Conservation (phyloP, 2,888 invertebrate species). For the Scaptomyza tumidula region DNA sequence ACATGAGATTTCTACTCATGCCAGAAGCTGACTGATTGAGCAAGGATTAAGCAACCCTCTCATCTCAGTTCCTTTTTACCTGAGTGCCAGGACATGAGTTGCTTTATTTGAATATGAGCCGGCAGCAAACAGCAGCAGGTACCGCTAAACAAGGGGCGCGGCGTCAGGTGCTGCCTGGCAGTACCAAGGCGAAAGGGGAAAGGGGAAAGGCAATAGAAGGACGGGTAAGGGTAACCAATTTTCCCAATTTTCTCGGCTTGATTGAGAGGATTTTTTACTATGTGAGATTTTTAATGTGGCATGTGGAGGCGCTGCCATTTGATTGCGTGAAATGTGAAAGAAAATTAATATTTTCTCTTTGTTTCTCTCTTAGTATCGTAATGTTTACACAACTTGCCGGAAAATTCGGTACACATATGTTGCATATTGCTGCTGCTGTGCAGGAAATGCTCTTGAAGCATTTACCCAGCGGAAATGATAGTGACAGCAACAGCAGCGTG, state of each 20-base stretch:
- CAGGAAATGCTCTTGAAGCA: slow-evolving; percentile 60
- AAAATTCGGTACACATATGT: slow-evolving; percentile 51
- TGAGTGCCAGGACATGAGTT: slow-evolving; percentile 61
- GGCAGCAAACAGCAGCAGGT: slow-evolving; percentile 44
- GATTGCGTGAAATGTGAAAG: slow-evolving; percentile 68
- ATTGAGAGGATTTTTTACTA: slow-evolving; percentile 31
- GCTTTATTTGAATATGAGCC: slow-evolving; percentile 70
- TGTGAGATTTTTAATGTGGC: slow-evolving; percentile 49
- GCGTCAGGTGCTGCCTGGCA: slow-evolving; percentile 57
- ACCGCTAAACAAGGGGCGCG: slow-evolving; percentile 30
- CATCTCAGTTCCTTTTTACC: slow-evolving; percentile 26
- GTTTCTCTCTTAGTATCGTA: background rate
- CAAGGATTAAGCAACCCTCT: slow-evolving; percentile 59
- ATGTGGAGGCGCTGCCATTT: slow-evolving; percentile 52
- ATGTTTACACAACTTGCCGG: slow-evolving; percentile 41
- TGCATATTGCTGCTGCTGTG: slow-evolving; percentile 22
- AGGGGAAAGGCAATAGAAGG: slow-evolving; percentile 16
- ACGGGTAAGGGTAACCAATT: slow-evolving; percentile 22
- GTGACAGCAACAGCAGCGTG: slow-evolving; percentile 11
- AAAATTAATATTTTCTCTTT: slow-evolving; percentile 57
- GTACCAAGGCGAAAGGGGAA: slow-evolving; percentile 26
- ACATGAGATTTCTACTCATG: slow-evolving; percentile 63
- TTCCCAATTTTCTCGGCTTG: slow-evolving; percentile 25
- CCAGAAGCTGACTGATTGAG: slow-evolving; percentile 61
- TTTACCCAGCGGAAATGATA: slow-evolving; percentile 54